Percentiles rank a stretch among this genome's conserved stretches.
Evolutionary conservation across 2,113 vertebrate genomes (phyloP).

Genomic region (Etheostoma spectabile): DNA sequence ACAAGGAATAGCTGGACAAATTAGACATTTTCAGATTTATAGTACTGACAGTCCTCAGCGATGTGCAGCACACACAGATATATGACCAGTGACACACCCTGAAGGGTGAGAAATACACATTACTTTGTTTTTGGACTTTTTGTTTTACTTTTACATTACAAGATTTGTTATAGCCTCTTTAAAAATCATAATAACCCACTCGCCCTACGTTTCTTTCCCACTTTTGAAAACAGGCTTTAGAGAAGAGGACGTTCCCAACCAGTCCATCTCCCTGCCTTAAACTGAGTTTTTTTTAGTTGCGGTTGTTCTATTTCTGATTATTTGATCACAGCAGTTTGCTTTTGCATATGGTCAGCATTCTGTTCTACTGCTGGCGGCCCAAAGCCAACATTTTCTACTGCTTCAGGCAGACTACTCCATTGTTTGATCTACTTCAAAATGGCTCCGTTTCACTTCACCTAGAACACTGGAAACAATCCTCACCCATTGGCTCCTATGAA

Average conservation of each 20-base stretch:
- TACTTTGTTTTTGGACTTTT: no score
- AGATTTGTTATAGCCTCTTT: background rate
- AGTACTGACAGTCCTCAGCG: background rate
- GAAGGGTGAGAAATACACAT: background rate
- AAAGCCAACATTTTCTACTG: slow-evolving; percentile 42
- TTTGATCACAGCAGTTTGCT: slow-evolving; percentile 56
- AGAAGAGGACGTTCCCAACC: slow-evolving; percentile 25
- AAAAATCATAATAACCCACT: slow-evolving; percentile 20
- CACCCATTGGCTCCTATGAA: slow-evolving; percentile 6
- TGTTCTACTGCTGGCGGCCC: slow-evolving; percentile 40
- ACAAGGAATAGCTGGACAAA: slow-evolving; percentile 3
- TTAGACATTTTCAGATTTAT: background rate
- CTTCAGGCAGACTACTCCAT: slow-evolving; percentile 31
- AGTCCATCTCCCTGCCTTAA: slow-evolving; percentile 18
- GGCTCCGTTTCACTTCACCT: slow-evolving; percentile 22
- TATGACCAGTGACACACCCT: background rate
- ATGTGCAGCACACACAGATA: background rate
- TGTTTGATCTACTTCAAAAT: slow-evolving; percentile 43
- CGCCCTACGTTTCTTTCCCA: slow-evolving; percentile 18
- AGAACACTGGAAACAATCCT: slow-evolving; percentile 23
- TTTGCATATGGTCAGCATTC: slow-evolving; percentile 65
- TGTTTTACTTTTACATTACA: background rate
- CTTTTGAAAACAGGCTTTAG: slow-evolving; percentile 25
- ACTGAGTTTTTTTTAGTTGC: slow-evolving; percentile 1
- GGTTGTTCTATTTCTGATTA: slow-evolving; percentile 29